phyloP scores from a whole-genome alignment of 1,140 invertebrate species.

The Diorhabda carinulata region DNA sequence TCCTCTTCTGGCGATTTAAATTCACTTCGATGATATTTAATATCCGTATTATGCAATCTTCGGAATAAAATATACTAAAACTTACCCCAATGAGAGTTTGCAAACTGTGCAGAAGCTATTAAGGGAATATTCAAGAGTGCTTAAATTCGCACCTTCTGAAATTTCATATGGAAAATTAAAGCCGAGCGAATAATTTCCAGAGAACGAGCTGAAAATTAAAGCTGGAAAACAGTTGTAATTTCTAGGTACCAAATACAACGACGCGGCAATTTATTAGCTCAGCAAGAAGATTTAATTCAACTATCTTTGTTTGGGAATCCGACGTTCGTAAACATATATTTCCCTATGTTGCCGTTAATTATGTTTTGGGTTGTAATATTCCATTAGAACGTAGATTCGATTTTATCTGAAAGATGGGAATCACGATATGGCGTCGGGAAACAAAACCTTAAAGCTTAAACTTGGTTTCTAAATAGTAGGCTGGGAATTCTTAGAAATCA shows the following conservation, averaged over 20 bases:
- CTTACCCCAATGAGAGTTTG: too few relatives aligned
- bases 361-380: too few relatives aligned
- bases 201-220: not conserved
- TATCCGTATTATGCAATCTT: too few relatives aligned
- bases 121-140: not conserved
- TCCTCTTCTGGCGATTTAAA: too few relatives aligned
- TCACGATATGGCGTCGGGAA: not conserved
- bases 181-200: not conserved
- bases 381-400: not conserved
- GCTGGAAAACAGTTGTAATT: constrained; percentile 2
- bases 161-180: not conserved
- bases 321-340: not conserved
- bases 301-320: not conserved
- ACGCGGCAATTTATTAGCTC: not conserved
- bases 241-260: not conserved
- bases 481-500: too few relatives aligned
- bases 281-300: constrained; percentile 1
- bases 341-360: not conserved
- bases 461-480: too few relatives aligned
- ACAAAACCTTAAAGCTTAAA: too few relatives aligned
- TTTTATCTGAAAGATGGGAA: not conserved
- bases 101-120: not conserved
- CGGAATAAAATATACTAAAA: too few relatives aligned
- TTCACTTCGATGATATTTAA: too few relatives aligned
- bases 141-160: not conserved